Conservation (phyloP, 1,140 invertebrate species). For the Leptestheria dahalacensis region DNA sequence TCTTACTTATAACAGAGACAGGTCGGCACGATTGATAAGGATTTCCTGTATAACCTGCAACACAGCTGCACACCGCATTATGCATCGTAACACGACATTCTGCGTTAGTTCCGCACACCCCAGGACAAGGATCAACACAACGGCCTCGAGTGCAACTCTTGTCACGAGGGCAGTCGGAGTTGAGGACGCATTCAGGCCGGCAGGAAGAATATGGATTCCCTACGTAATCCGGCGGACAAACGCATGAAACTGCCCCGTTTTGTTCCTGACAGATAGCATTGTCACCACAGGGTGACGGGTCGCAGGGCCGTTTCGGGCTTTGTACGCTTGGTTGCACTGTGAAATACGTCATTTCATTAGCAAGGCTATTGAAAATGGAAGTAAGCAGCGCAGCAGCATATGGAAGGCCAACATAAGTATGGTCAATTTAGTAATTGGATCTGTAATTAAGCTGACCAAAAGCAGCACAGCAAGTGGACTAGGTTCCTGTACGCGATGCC, state of each 20-base stretch:
- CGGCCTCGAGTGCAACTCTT: constrained; percentile 53
- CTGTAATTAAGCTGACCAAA: no score
- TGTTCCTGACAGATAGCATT: constrained; percentile 27
- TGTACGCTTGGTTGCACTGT: not conserved
- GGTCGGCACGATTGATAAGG: constrained; percentile 53
- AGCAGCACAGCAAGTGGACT: no score
- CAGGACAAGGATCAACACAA: constrained; percentile 60
- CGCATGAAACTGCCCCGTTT: constrained; percentile 1
- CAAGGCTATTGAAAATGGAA: no score
- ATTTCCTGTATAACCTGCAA: constrained; percentile 48
- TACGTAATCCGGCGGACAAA: constrained; percentile 39
- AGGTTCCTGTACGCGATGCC: no score
- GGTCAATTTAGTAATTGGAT: no score
- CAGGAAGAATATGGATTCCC: constrained; percentile 58
- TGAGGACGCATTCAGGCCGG: constrained; percentile 53
- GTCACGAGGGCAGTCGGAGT: constrained; percentile 50
- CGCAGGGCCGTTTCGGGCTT: constrained; percentile 27
- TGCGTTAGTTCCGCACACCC: constrained; percentile 54
- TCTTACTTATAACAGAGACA: constrained; percentile 23
- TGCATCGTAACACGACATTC: constrained; percentile 53
- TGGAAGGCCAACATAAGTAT: no score
- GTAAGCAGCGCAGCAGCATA: no score
- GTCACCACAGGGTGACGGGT: constrained; percentile 27
- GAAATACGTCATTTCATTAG: not conserved
- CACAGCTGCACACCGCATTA: constrained; percentile 53